Conservation (phyloP, 2,797 vertebrate species). For the Valencia hispanica region DNA sequence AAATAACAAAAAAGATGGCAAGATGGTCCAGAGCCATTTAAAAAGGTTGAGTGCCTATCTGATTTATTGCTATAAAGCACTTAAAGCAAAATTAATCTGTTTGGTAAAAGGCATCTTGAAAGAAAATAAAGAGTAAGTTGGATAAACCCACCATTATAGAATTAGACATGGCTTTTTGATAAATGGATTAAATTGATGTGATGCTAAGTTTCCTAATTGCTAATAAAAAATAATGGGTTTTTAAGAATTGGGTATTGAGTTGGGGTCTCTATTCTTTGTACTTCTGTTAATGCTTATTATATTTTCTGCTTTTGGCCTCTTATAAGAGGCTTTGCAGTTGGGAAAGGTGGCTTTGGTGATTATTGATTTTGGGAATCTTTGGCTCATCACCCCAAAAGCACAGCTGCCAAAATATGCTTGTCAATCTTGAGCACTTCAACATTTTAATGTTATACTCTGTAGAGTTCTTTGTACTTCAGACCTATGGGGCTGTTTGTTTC, state of each 20-base stretch:
- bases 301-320: neutral
- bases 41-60: conserved; percentile 41
- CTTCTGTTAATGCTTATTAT: conserved; percentile 33
- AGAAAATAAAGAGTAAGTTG: neutral
- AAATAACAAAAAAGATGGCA: conserved; percentile 10
- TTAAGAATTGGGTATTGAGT: conserved; percentile 23
- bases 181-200: conserved; percentile 46
- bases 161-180: conserved; percentile 41
- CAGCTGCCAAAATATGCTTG: neutral
- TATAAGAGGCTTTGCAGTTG: neutral
- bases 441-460: neutral
- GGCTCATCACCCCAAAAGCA: neutral
- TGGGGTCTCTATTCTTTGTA: neutral
- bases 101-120: conserved; percentile 25
- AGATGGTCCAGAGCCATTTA: conserved; percentile 35
- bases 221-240: conserved; percentile 28
- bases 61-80: conserved; percentile 26
- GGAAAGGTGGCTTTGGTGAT: neutral
- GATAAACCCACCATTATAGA: conserved; percentile 34
- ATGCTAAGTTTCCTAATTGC: conserved; percentile 22
- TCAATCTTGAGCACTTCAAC: neutral
- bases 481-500: neutral
- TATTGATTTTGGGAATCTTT: conserved; percentile 8
- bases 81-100: conserved; percentile 6
- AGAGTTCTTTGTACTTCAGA: neutral